Evolutionary conservation across 2,797 vertebrate species (phyloP), one percentile per base, ranked within the genome.

Genomic region (Melanogrammus aeglefinus): DNA sequence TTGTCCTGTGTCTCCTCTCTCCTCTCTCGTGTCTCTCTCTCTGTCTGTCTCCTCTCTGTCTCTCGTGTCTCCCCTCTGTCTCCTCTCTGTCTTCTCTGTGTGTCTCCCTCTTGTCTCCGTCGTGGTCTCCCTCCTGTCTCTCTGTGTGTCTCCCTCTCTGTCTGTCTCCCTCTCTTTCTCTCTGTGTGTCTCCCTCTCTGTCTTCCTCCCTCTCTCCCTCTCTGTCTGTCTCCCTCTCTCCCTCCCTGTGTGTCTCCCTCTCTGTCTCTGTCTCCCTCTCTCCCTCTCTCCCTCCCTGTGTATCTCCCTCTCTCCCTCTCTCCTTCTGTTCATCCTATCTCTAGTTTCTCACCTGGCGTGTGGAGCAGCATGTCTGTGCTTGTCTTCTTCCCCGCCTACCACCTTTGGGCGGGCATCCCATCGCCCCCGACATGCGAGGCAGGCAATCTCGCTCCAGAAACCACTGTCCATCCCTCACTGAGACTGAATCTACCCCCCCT

Each of bases 341-440:
- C 51, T 92, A 99, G 98, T 99, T 99, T 93, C 97, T 81, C 98
- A 99, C 88, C 94, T 99, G 90, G 98, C 98, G 97, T 99, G 16
- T 99, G 98, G 98, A 98, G 98, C 86, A 99, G 98, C 93, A 98
- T 99, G 95, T 74, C 96, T 97, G 81, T 99, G 98, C 93, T 99
- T 83, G 87, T 98, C 84, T 99, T 99, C 91, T 99, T 99, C 0
- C 93, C 93, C 0, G 91, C 96, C 84, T 99, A 99, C 90, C 0
- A 94, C 93, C 90, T 96, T 99, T 91, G 99, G 98, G 98, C 97
- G 98, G 70, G 86, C 91, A 94, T 99, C 78, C 98, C 97, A 82
- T 99, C 2, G 98, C 98, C 9, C 97, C 98, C 0, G 97, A 99
- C 92, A 99, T 99, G 97, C 93, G 95, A 87, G 98, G 98, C 79